Evolutionary conservation across 1,140 invertebrate species (phyloP).

Genomic region (Pseudomyrmex gracilis): DNA sequence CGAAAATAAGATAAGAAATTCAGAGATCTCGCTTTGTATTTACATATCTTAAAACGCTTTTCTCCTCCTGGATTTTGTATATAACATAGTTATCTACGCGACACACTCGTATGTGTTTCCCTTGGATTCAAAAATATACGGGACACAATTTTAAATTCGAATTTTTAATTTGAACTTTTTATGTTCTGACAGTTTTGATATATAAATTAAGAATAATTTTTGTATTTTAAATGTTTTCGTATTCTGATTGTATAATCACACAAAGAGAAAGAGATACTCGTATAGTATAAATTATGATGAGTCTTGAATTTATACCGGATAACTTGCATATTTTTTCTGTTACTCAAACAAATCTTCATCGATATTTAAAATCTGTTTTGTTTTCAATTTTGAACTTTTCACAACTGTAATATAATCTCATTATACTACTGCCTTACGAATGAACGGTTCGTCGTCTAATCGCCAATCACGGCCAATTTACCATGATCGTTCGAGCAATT

Average conservation of each 20-base stretch:
- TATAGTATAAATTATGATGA: too few relatives aligned
- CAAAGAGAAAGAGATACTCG: too few relatives aligned
- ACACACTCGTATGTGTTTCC: neutral
- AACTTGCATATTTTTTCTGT: too few relatives aligned
- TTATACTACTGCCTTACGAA: slow-evolving; percentile 7
- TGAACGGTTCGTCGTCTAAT: neutral
- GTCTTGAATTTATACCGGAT: too few relatives aligned
- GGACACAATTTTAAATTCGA: neutral
- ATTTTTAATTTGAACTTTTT: neutral
- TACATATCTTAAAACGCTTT: too few relatives aligned
- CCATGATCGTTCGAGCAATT: neutral
- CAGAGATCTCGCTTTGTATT: neutral
- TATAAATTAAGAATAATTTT: neutral
- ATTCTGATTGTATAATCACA: too few relatives aligned
- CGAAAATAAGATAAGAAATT: neutral
- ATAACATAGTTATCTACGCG: too few relatives aligned
- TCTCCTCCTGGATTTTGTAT: too few relatives aligned
- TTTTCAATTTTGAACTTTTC: neutral
- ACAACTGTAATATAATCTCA: neutral
- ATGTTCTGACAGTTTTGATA: neutral
- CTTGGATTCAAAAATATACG: neutral
- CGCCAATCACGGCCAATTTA: too few relatives aligned
- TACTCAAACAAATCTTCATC: neutral
- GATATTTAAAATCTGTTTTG: slow-evolving; percentile 20
- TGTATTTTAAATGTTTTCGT: neutral